A percentile compares a stretch with the other conserved stretches of the same genome.
phyloP scores from a whole-genome alignment of 2,113 vertebrate genomes.

The Macrotus californicus region DNA sequence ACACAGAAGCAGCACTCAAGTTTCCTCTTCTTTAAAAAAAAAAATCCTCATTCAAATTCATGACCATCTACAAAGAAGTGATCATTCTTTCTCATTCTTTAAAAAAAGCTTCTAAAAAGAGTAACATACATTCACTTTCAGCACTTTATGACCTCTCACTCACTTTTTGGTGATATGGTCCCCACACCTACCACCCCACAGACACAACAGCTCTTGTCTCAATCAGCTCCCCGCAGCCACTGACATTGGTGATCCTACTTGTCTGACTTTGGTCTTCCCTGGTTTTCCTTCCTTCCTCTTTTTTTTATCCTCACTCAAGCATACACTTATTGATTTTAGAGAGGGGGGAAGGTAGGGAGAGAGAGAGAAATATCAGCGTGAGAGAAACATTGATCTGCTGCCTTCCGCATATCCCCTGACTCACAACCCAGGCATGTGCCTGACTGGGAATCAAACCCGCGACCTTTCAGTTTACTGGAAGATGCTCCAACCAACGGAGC shows the following conservation, averaged over 20 bases:
- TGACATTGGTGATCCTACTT: background rate
- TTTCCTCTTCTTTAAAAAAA: background rate
- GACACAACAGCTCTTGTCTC: background rate
- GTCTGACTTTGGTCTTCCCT: background rate
- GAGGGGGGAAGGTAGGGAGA: no score
- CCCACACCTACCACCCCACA: background rate
- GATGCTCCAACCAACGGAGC: background rate
- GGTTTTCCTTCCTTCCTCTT: background rate
- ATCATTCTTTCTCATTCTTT: background rate
- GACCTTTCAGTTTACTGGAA: background rate
- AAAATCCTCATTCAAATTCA: background rate
- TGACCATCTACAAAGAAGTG: background rate
- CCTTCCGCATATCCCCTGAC: no score
- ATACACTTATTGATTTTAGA: background rate
- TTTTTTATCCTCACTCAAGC: no score
- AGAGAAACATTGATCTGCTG: no score
- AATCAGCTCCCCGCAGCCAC: background rate
- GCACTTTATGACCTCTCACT: background rate
- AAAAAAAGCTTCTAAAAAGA: background rate
- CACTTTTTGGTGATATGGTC: background rate
- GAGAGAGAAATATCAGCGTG: background rate
- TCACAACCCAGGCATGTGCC: no score
- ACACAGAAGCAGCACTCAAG: background rate
- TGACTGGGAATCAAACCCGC: no score
- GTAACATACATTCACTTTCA: background rate